These are phyloP conservation scores for Sternarchorhynchus goeldii DNA, from an alignment of 2,797 vertebrate genomes.

Conservation along the genomic window DNA sequence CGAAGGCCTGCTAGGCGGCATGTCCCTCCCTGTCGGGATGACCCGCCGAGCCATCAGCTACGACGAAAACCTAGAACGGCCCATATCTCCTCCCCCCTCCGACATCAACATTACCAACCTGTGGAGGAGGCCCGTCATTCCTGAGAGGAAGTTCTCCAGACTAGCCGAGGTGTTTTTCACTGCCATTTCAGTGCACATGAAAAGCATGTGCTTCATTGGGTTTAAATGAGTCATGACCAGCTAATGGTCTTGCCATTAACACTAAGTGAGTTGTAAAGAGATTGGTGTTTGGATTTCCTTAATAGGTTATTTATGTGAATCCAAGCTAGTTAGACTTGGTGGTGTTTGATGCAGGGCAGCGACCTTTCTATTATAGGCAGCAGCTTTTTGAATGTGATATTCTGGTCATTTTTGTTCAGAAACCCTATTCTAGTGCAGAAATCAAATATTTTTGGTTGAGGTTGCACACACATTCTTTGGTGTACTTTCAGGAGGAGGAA, in stretches of 20 bases:
- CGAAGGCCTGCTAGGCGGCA: conserved; percentile 72
- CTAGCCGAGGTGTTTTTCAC: conserved; percentile 77
- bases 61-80: conserved; percentile 85
- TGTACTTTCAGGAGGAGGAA: conserved; percentile 64
- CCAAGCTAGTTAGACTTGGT: no score
- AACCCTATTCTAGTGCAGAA: no score
- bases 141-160: conserved; percentile 86
- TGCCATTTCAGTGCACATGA: conserved; percentile 2
- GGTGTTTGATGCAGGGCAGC: no score
- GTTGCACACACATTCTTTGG: conserved; percentile 28
- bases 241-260: not conserved
- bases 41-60: conserved; percentile 85
- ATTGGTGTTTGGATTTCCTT: no score
- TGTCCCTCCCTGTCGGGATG: conserved; percentile 84
- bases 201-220: not conserved
- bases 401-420: no score
- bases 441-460: no score
- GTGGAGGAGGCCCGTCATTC: conserved; percentile 91
- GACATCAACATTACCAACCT: conserved; percentile 81
- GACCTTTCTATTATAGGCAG: no score
- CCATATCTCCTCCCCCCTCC: conserved; percentile 87
- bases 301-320: no score
- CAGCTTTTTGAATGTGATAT: no score
- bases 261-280: not conserved
- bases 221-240: not conserved